A percentile compares a stretch with the other conserved stretches of the same genome.
These are phyloP conservation scores for Polypterus bichir DNA, from an alignment of 2,113 vertebrate species.

Conservation along the genomic window DNA sequence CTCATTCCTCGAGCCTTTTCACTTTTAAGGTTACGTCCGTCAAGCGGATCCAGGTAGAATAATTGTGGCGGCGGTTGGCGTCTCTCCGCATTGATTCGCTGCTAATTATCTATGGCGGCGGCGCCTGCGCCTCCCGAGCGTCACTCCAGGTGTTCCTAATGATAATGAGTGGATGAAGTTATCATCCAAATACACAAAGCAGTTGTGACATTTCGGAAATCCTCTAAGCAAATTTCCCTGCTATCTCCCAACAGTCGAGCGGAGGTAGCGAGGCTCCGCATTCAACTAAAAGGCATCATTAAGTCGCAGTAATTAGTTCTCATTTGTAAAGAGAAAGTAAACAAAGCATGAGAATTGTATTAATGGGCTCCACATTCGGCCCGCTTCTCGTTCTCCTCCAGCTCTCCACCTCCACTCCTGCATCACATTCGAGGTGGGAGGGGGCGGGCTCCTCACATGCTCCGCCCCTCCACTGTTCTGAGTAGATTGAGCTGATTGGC, in stretches of 20 bases:
- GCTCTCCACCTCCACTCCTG: no score
- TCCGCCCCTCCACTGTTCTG: no score
- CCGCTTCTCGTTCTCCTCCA: no score
- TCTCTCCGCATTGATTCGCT: constrained; percentile 34
- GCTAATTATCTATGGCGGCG: constrained; percentile 32
- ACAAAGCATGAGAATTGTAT: constrained; percentile 41
- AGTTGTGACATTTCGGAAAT: constrained; percentile 66
- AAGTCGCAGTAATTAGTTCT: constrained; percentile 55
- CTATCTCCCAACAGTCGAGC: constrained; percentile 50
- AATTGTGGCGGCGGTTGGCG: constrained; percentile 6
- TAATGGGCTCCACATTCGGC: constrained; percentile 32
- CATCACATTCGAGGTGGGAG: no score
- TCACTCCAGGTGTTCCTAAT: constrained; percentile 56
- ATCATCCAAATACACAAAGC: constrained; percentile 51
- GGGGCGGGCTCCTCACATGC: no score
- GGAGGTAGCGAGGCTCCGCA: constrained; percentile 35
- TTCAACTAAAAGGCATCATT: constrained; percentile 49
- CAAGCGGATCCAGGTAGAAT: constrained; percentile 6
- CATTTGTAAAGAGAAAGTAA: constrained; percentile 55
- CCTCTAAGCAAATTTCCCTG: constrained; percentile 48
- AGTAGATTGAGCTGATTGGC: no score
- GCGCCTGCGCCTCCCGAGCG: constrained; percentile 35
- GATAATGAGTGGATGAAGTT: constrained; percentile 71
- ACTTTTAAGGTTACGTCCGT: constrained; percentile 26
- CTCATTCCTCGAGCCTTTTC: constrained; percentile 20